Evolutionary conservation across 2,797 vertebrate species (phyloP).

Genomic region (Odontamblyopus rebecca): DNA sequence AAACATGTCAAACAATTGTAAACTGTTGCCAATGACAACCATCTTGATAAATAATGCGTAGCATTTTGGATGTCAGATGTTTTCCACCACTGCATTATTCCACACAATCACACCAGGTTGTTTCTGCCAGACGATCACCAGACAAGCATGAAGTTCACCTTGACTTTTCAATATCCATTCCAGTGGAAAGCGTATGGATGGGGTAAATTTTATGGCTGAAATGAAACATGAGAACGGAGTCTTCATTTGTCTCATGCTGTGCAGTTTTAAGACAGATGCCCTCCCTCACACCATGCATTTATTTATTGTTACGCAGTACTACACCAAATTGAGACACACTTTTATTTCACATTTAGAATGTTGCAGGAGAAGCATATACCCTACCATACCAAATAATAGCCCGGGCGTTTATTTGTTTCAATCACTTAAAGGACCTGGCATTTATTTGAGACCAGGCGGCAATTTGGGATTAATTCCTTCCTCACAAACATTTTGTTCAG

Average conservation of each 20-base stretch:
- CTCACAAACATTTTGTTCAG: too few relatives aligned
- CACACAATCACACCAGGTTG: conserved; percentile 25
- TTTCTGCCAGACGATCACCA: conserved; percentile 7
- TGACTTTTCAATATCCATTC: conserved; percentile 15
- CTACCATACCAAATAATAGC: too few relatives aligned
- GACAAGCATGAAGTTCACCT: conserved; percentile 5
- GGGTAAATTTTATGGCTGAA: neutral
- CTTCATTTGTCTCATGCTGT: neutral
- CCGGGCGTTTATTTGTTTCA: too few relatives aligned
- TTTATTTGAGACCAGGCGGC: too few relatives aligned
- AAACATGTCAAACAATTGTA: neutral
- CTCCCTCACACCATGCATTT: neutral
- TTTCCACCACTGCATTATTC: conserved; percentile 24
- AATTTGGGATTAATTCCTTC: too few relatives aligned
- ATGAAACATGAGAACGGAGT: neutral
- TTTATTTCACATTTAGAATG: neutral
- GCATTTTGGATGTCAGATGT: conserved; percentile 27
- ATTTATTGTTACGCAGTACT: neutral
- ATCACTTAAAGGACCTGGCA: too few relatives aligned
- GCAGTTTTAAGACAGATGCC: neutral
- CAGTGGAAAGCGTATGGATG: neutral
- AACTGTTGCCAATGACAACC: conserved; percentile 1
- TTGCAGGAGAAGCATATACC: neutral
- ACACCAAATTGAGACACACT: too few relatives aligned
- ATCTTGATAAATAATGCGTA: conserved; percentile 31